Evolutionary conservation across 1,140 invertebrate species (phyloP), one percentile per base, ranked within the genome.

Genomic region (Megalonaias nervosa): DNA sequence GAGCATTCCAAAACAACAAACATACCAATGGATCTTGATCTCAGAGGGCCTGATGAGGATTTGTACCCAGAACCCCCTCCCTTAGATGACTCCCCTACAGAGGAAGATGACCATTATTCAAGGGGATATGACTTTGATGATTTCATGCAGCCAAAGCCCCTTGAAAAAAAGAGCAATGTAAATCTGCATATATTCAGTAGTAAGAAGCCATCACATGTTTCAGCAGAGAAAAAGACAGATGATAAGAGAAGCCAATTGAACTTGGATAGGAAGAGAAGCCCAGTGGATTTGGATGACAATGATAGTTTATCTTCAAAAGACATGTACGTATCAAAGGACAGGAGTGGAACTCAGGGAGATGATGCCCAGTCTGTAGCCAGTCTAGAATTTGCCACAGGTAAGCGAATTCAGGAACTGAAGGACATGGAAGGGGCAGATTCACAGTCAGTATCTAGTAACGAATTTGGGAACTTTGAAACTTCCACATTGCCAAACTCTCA

Each of bases 401-500:
- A 64, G 16, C 67, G 67, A 55, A 15, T 83, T 68, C 76, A 79
- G 26, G 71, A 75, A 74, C 72, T 81, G 11, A 74, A 76, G 16
- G 79, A 81, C 56, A 66, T 61, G 38, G 82, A 75, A 17, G 83
- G 81, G 1, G 82, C 74, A 60, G 90, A 92, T 82, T 89, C 86
- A 48, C 89, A 91, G 61, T 92, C 91, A 1, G 82, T 91, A n/a
- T 90, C 90, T n/a, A 92, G 91, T 82, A 84, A 88, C 71, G 91
- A 92, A 70, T 87, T 89, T 78, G 87, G 87, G 1, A 69, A 61
- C 61, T 81, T 81, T 74, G 85, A 86, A 38, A 89, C 26, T 67
- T 79, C 71, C 86, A 74, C 26, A 57, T 60, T 58, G 62, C 71
- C 56, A 62, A 62, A 48, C 9, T 48, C 38, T 48, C 80, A 70